A percentile compares a stretch with the other conserved stretches of the same genome.
Conservation (phyloP, 2,113 vertebrate species). For the Struthidea cinerea region DNA sequence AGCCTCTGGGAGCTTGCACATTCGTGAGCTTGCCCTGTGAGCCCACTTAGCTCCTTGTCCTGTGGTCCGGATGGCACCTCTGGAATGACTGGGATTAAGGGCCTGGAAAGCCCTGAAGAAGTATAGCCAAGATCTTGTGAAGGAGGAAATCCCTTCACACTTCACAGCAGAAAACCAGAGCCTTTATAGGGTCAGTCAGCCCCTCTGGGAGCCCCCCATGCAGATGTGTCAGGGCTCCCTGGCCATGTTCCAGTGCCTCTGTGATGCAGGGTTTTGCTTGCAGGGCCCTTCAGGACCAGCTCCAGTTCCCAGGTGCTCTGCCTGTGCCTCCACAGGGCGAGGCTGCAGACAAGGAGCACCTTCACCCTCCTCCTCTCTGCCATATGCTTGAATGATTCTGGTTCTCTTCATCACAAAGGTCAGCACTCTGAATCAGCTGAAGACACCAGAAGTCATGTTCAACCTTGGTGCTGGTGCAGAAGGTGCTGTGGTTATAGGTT, state of each 20-base stretch:
- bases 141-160: background rate
- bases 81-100: background rate
- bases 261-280: background rate
- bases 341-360: background rate
- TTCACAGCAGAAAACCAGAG: background rate
- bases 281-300: background rate
- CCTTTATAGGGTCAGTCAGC: background rate
- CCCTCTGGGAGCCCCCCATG: background rate
- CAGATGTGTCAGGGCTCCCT: background rate
- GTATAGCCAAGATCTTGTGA: background rate
- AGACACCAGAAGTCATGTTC: background rate
- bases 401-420: background rate
- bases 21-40: background rate
- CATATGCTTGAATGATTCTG: background rate
- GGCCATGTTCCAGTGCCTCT: fast-evolving
- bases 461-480: background rate
- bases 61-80: background rate
- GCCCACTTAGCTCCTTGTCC: background rate
- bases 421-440: background rate
- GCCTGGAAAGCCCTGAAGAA: background rate
- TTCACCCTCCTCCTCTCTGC: background rate
- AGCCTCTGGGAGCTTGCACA: background rate
- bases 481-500: background rate
- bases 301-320: background rate
- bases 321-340: background rate